These are phyloP conservation scores for Acrocephalus kingi DNA, from an alignment of 2,113 vertebrate species.

Conservation along the genomic window DNA sequence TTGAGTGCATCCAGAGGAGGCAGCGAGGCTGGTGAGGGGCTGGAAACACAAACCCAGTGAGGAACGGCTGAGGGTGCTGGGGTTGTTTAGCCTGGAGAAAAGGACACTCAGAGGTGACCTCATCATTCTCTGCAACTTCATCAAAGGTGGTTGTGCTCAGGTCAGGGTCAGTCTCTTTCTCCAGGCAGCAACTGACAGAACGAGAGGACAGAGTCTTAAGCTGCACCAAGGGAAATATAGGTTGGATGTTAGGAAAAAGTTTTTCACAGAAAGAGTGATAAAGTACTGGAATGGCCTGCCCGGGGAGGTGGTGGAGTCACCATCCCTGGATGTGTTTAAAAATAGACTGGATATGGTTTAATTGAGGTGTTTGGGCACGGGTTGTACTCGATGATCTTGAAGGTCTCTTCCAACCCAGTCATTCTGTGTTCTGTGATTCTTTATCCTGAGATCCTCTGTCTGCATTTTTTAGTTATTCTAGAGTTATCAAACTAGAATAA, in stretches of 20 bases:
- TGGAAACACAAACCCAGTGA: no score
- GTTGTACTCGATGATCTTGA: not conserved
- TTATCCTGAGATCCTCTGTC: not conserved
- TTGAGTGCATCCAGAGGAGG: no score
- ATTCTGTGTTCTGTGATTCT: not conserved
- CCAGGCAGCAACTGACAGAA: no score
- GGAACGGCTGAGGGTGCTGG: no score
- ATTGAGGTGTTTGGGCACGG: not conserved
- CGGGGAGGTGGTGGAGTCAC: not conserved
- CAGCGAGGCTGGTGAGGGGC: no score
- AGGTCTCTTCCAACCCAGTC: not conserved
- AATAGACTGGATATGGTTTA: not conserved
- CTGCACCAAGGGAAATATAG: no score
- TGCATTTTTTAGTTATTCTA: not conserved
- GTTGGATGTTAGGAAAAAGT: not conserved
- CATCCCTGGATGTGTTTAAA: not conserved
- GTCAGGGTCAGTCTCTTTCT: no score
- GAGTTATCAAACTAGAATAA: not conserved
- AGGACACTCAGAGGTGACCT: no score
- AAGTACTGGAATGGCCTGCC: not conserved
- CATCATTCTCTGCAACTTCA: no score
- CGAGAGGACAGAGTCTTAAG: no score
- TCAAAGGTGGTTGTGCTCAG: no score
- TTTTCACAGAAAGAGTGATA: not conserved
- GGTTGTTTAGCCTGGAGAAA: no score